Percentiles rank a stretch among this genome's conserved stretches.
Evolutionary conservation across 2,797 vertebrate genomes (phyloP).

Genomic region (Antrozous pallidus): DNA sequence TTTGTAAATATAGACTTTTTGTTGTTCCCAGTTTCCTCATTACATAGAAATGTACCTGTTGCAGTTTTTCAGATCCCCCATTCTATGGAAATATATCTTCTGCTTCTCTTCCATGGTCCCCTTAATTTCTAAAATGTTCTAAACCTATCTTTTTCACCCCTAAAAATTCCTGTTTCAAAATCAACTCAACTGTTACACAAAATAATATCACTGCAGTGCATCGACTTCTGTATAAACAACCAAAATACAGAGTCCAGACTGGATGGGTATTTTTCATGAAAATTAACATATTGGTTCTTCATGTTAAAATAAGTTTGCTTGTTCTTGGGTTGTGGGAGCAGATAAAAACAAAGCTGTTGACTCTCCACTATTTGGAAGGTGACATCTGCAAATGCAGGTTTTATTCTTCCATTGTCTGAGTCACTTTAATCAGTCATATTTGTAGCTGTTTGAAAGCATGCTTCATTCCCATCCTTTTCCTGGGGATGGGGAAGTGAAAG

Average conservation of each 20-base stretch:
- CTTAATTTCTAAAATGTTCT: no score
- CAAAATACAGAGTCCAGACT: conserved; percentile 9
- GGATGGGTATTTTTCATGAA: conserved; percentile 37
- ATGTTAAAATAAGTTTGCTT: conserved; percentile 67
- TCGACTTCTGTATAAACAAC: not conserved
- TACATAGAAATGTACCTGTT: no score
- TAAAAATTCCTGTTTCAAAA: not conserved
- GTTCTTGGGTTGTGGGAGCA: conserved; percentile 40
- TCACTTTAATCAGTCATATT: conserved; percentile 54
- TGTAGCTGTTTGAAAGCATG: conserved; percentile 46
- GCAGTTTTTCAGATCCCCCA: no score
- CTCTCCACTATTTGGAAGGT: conserved; percentile 49
- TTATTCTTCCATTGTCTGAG: conserved; percentile 50
- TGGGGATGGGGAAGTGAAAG: conserved; percentile 27
- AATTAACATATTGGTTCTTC: conserved; percentile 39
- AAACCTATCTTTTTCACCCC: no score
- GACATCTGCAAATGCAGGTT: conserved; percentile 64
- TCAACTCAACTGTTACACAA: not conserved
- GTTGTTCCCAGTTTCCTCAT: no score
- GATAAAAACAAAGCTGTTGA: conserved; percentile 66
- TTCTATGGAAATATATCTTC: no score
- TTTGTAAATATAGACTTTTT: no score
- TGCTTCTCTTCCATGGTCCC: no score
- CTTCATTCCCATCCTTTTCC: conserved; percentile 30
- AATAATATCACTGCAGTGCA: not conserved